Evolutionary conservation across 2,113 vertebrate species (phyloP), one percentile per base, ranked within the genome.

Genomic region (Porphyrio hochstetteri): DNA sequence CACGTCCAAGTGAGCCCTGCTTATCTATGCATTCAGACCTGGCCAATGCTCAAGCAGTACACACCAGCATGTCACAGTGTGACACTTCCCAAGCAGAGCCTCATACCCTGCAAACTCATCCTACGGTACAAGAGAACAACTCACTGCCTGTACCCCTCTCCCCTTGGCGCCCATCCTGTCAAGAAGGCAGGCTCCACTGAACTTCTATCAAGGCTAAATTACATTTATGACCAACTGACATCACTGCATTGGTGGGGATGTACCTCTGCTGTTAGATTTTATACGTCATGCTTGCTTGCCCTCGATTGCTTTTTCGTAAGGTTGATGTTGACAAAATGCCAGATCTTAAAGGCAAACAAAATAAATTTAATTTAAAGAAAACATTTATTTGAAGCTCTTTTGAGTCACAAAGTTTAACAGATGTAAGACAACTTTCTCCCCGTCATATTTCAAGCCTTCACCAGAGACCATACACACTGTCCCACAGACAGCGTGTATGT

Each of bases 381-480:
- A 95, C 61, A 94, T 97, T 98, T 98, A 97, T 97, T 97, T 93
- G 28, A 95, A 78, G 78, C 93, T 95, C 91, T 92, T 96, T 94
- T 80, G 92, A 91, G 83, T 96, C 90, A 97, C 82, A 97, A 40
- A 96, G 15, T 88, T 97, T 94, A 97, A 97, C 95, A 97, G 92
- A 98, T 95, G 56, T 17, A 95, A 93, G 96, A 96, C 85, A 97
- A 89, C 63, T 92, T 96, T 80, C 50, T 90, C 59, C 65, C 50
- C 79, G 97, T 97, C 91, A 90, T 79, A 93, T 97, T 95, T 97
- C 93, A 91, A 97, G 92, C 81, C 74, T 97, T 93, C 80, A 93
- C n/a, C 65, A 92, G 80, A 97, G 77, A 88, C 71, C 78, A 93
- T 42, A 87, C 36, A 86, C 42, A 70, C 88, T 76, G 77, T 95